Evolutionary conservation across 2,888 invertebrate genomes (phyloP), one percentile per base, ranked within the genome.

Genomic region (Troides oblongomaculatus): DNA sequence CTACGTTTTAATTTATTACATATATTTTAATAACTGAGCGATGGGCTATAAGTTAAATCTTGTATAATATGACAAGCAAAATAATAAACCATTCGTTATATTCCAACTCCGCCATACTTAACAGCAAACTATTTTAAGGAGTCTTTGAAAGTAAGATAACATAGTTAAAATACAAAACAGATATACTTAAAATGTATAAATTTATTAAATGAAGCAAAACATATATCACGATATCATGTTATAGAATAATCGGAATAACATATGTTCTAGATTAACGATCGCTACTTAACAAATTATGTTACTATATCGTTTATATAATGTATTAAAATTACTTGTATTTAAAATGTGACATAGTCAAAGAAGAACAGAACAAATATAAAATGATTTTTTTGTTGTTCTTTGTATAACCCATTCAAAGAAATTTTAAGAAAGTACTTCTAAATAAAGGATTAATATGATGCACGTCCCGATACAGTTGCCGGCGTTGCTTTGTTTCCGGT

Each of bases 391-490:
- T 30, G 30, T 50, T 50, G 1, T 18, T n/a, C 18, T 1, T 53
- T n/a, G 53, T n/a, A 1, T 18, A 53, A 2, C 18, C 53, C n/a
- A 7, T n/a, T 53, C n/a, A 10, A 5, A 53, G 2, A n/a, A n/a
- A n/a, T 63, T 68, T 63, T 23, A 64, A 4, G 60, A 25, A 64
- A 68, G 36, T 50, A 53, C 53, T 53, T 53, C 53, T 53, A 53
- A 53, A 39, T 59, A 64, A 63, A 69, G n/a, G 1, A 14, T 62
- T 46, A 62, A 65, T 62, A 43, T 65, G 65, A 69, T 69, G 62
- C 62, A 62, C 65, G 64, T 65, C 8, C 21, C 21, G 65, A 69
- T 65, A 65, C 1, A 8, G 39, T n/a, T 2, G 57, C 18, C 46
- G 57, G 43, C 60, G 53, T 30, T 18, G 46, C 25, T 69, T 65